phyloP scores from a whole-genome alignment of 2,888 invertebrate species.

The Apamea monoglypha region DNA sequence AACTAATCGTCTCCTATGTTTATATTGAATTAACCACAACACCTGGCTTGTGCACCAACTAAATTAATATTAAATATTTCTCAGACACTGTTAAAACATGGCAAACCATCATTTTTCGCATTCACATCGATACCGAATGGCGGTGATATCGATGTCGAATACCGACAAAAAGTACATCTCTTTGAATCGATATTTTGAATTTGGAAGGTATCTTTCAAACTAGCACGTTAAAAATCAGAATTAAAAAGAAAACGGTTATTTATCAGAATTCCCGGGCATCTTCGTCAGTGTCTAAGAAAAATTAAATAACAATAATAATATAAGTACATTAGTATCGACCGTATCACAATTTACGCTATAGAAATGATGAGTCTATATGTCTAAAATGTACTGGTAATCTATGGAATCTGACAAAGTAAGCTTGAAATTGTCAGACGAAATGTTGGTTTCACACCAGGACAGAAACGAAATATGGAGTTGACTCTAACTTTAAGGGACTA shows the following conservation, averaged over 20 bases:
- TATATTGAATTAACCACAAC: constrained; percentile 28
- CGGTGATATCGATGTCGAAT: not conserved
- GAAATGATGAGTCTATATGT: constrained; percentile 26
- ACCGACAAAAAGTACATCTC: not conserved
- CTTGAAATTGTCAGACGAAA: not conserved
- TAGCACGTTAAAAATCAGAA: not conserved
- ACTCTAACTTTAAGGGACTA: not conserved
- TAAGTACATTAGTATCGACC: constrained; percentile 45
- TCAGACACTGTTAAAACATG: constrained; percentile 13
- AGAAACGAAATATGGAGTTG: not conserved
- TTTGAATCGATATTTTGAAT: constrained; percentile 7
- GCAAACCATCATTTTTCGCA: not conserved
- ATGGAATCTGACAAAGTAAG: not conserved
- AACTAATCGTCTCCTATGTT: constrained; percentile 29
- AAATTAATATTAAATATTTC: constrained; percentile 12
- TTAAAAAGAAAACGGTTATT: no score
- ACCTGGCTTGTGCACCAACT: constrained; percentile 44
- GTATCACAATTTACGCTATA: constrained; percentile 59
- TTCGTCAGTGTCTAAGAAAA: constrained; percentile 25
- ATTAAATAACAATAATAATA: constrained; percentile 42
- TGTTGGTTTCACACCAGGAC: not conserved
- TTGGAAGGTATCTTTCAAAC: not conserved
- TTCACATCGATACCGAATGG: not conserved
- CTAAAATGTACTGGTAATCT: constrained; percentile 47
- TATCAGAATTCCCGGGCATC: not conserved